Conservation (phyloP, 2,888 invertebrate species). For the Rhodophaea formosa region DNA sequence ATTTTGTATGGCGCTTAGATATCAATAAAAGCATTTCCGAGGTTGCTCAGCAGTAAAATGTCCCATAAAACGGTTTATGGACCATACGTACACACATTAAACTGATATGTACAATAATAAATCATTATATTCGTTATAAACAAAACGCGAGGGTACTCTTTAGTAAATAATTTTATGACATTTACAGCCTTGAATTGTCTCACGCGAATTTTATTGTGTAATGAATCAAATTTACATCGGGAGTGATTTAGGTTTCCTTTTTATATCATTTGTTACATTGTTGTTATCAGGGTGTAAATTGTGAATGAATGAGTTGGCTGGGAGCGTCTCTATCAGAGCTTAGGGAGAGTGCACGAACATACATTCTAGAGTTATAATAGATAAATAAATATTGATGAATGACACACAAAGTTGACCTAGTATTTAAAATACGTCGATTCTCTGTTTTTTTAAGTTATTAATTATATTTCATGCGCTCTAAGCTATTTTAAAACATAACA, state of each 20-base stretch:
- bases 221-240: constrained; percentile 53
- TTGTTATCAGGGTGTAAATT: constrained; percentile 53
- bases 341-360: not conserved
- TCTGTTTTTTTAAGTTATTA: too few species aligned
- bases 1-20: constrained; percentile 62
- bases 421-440: too few species aligned
- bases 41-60: constrained; percentile 66
- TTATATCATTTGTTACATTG: constrained; percentile 49
- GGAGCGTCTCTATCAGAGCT: not conserved
- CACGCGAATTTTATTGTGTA: constrained; percentile 60
- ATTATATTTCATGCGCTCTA: too few species aligned
- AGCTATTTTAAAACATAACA: too few species aligned
- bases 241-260: constrained; percentile 57
- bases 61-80: constrained; percentile 73
- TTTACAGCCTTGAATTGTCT: constrained; percentile 65
- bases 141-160: constrained; percentile 60
- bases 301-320: constrained; percentile 40
- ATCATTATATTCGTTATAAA: constrained; percentile 70
- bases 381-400: too few species aligned
- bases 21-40: constrained; percentile 70
- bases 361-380: too few species aligned
- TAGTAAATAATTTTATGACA: constrained; percentile 70
- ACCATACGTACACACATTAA: constrained; percentile 73
- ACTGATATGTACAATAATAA: constrained; percentile 69
- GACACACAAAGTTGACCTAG: too few species aligned